phyloP scores from a whole-genome alignment of 1,140 invertebrate genomes.

The Sycophila sp. region DNA sequence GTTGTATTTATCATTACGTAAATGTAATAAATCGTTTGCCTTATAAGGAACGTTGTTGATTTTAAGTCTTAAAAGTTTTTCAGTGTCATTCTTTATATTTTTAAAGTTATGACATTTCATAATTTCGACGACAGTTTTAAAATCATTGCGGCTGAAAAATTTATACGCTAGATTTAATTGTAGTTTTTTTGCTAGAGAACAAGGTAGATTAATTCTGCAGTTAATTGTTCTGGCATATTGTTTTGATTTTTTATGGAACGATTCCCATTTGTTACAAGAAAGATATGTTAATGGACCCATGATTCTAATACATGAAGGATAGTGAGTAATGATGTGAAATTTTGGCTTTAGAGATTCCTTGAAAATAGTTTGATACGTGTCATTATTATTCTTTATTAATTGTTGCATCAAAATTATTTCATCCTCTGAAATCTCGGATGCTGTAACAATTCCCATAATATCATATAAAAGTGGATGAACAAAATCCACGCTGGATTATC shows the following conservation, averaged over 20 bases:
- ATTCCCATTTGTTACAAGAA: not conserved
- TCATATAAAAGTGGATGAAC: not conserved
- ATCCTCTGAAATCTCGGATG: not conserved
- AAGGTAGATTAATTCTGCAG: conserved; percentile 18
- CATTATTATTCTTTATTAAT: not conserved
- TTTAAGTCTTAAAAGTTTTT: not conserved
- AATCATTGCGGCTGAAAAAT: not conserved
- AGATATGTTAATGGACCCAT: not conserved
- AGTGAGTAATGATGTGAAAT: not conserved
- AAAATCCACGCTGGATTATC: conserved; percentile 39
- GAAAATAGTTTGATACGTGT: not conserved
- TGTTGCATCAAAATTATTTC: not conserved
- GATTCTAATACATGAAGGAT: not conserved
- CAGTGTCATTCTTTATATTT: not conserved
- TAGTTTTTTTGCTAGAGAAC: conserved; percentile 14
- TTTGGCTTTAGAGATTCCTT: not conserved
- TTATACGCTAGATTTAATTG: conserved; percentile 8
- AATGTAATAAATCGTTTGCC: not conserved
- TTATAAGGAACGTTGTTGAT: not conserved
- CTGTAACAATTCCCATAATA: not conserved
- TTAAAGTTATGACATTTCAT: not conserved
- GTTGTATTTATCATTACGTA: not conserved
- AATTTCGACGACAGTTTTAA: not conserved
- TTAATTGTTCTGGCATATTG: not conserved
- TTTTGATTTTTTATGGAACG: not conserved